Evolutionary conservation across 2,888 invertebrate species (phyloP).

Genomic region (Subacronicta megacephala): DNA sequence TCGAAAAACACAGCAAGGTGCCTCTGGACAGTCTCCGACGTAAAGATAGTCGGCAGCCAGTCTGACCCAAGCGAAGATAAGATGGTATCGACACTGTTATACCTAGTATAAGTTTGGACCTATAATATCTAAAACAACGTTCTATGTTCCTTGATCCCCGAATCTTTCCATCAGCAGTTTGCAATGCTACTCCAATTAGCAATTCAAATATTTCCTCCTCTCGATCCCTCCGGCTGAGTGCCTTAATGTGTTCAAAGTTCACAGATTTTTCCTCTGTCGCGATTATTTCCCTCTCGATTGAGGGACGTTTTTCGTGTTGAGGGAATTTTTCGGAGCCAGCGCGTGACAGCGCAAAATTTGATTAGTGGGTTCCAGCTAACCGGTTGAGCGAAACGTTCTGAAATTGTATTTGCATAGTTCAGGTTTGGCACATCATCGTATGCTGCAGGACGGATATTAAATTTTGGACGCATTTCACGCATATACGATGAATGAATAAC

Average conservation of each 20-base stretch:
- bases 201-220: slow-evolving; percentile 68
- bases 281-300: slow-evolving; percentile 30
- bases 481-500: too few relatives aligned
- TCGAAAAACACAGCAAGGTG: too few relatives aligned
- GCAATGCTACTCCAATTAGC: slow-evolving; percentile 67
- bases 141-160: slow-evolving; percentile 15
- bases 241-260: slow-evolving; percentile 47
- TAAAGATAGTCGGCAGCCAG: too few relatives aligned
- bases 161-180: slow-evolving; percentile 38
- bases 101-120: background rate
- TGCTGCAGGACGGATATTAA: too few relatives aligned
- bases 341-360: slow-evolving; percentile 25
- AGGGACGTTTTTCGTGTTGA: slow-evolving; percentile 13
- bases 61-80: too few relatives aligned
- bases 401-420: background rate
- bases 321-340: slow-evolving; percentile 3
- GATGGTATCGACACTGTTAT: background rate
- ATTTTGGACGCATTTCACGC: too few relatives aligned
- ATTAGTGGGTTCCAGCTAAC: slow-evolving; percentile 1
- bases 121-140: background rate
- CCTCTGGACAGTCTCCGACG: too few relatives aligned
- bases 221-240: slow-evolving; percentile 35
- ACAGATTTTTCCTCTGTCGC: slow-evolving; percentile 36
- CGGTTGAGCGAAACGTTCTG: background rate
- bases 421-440: background rate